Evolutionary conservation across 2,888 invertebrate genomes (phyloP).

Genomic region (Mesoligia furuncula): DNA sequence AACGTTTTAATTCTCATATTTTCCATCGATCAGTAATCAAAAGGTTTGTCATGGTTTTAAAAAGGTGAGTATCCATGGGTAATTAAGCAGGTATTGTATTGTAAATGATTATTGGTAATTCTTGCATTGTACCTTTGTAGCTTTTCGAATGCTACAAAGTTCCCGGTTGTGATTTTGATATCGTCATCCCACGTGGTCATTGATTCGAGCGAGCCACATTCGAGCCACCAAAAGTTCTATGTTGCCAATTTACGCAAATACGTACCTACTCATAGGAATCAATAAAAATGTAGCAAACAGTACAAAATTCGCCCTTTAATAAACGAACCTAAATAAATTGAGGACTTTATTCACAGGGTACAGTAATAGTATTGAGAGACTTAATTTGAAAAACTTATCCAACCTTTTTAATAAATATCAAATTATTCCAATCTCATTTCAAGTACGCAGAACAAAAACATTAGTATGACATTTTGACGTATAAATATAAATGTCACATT

Average conservation of each 20-base stretch:
- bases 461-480: background rate
- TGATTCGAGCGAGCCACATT: background rate
- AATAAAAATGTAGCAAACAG: background rate
- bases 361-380: background rate
- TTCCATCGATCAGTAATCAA: background rate
- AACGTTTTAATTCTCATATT: background rate
- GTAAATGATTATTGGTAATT: background rate
- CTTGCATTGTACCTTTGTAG: background rate
- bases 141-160: background rate
- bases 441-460: background rate
- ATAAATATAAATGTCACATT: slow-evolving; percentile 4
- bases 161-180: slow-evolving; percentile 13
- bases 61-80: background rate
- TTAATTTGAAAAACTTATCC: background rate
- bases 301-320: background rate
- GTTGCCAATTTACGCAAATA: slow-evolving; percentile 3
- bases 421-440: background rate
- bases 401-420: background rate
- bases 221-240: background rate
- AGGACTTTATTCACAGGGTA: background rate
- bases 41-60: too few species aligned
- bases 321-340: too few species aligned
- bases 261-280: background rate
- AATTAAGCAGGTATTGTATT: background rate
- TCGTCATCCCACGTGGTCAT: slow-evolving; percentile 25